Percentiles rank a stretch among this genome's conserved stretches.
Evolutionary conservation across 2,888 invertebrate genomes (phyloP).

Genomic region (Yponomeuta malinellus): DNA sequence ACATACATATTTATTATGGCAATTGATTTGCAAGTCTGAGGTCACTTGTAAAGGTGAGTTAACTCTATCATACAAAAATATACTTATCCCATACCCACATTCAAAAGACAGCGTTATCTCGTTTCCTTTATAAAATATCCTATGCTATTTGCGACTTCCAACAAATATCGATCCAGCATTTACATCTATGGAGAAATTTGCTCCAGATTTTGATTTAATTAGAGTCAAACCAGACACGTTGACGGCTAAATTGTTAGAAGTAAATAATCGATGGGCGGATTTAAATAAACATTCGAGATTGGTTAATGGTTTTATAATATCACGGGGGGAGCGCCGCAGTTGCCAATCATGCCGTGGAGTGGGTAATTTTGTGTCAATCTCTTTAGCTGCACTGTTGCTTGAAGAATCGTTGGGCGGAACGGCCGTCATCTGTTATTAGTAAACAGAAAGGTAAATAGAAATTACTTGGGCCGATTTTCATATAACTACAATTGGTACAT

Average conservation of each 20-base stretch:
- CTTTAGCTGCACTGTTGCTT: neutral
- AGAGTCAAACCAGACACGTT: constrained; percentile 17
- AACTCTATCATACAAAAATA: no score
- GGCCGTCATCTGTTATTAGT: neutral
- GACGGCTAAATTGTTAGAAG: constrained; percentile 24
- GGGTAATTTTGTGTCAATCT: constrained; percentile 4
- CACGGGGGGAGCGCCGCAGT: neutral
- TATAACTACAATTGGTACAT: neutral
- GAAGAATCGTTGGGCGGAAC: neutral
- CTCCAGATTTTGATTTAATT: constrained; percentile 24
- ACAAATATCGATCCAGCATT: neutral
- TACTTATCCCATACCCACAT: no score
- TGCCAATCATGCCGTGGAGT: neutral
- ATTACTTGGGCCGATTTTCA: neutral
- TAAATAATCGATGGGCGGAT: constrained; percentile 13
- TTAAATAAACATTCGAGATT: constrained; percentile 18
- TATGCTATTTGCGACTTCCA: neutral
- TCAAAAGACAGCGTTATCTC: no score
- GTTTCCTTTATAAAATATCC: no score
- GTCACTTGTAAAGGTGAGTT: no score
- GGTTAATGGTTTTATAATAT: constrained; percentile 14
- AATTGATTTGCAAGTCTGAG: no score
- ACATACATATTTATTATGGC: no score
- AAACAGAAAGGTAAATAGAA: neutral
- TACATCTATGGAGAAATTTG: constrained; percentile 15